Evolutionary conservation across 2,113 vertebrate species (phyloP).

Genomic region (Odocoileus virginianus): DNA sequence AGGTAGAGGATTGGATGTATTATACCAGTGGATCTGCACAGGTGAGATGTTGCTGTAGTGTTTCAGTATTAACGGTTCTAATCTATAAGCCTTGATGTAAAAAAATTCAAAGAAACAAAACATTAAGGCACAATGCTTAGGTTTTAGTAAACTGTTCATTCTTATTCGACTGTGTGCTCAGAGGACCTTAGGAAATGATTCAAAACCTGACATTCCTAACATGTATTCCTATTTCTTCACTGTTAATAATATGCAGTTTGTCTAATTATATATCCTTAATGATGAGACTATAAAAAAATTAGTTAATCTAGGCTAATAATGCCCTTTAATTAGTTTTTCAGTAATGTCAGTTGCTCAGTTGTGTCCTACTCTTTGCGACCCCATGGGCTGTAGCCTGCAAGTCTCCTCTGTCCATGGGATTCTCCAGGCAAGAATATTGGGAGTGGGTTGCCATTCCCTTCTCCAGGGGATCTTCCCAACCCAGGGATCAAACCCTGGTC

Average conservation of each 20-base stretch:
- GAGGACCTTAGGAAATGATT: not conserved
- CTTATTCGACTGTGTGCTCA: not conserved
- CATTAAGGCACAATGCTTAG: not conserved
- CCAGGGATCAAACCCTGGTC: not conserved
- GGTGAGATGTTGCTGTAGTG: conserved; percentile 97
- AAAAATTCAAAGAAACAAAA: conserved; percentile 17
- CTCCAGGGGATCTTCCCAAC: not conserved
- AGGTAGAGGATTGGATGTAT: conserved; percentile 89
- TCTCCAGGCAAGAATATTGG: not conserved
- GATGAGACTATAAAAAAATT: not conserved
- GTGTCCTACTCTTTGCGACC: not conserved
- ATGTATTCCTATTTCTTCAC: conserved; percentile 13
- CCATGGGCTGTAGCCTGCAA: not conserved
- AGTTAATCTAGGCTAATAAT: not conserved
- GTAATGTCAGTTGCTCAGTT: not conserved
- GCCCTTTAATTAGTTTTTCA: conserved; percentile 1
- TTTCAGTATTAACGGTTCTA: conserved; percentile 96
- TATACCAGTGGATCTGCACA: conserved; percentile 97
- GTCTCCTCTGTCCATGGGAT: not conserved
- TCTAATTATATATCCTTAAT: conserved; percentile 7
- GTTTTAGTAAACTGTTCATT: conserved; percentile 39
- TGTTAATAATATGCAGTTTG: not conserved
- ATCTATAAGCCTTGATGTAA: conserved; percentile 89
- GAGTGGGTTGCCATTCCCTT: not conserved
- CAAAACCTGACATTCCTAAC: conserved; percentile 6